These are phyloP conservation scores for Polietes domitor DNA, from an alignment of 2,888 invertebrate species.

Conservation along the genomic window DNA sequence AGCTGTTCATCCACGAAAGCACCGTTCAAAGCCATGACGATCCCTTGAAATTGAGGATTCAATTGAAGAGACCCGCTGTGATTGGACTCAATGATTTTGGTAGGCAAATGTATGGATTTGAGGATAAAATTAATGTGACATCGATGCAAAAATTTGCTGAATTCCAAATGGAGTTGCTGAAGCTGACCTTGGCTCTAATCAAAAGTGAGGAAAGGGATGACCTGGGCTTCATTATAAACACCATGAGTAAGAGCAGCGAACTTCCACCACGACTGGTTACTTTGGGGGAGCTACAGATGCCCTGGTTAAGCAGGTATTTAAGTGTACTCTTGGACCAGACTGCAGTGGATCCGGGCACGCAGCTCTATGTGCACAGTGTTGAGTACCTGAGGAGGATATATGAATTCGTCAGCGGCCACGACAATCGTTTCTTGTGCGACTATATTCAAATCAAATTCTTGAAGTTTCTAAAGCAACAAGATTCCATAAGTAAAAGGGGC, in stretches of 20 bases:
- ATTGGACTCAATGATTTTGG: background rate
- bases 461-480: background rate
- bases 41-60: background rate
- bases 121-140: background rate
- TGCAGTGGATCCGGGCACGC: background rate
- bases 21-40: background rate
- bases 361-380: background rate
- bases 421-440: background rate
- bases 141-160: background rate
- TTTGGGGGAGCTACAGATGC: background rate
- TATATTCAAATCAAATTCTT: slow-evolving; percentile 11
- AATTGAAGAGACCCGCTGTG: background rate
- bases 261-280: background rate
- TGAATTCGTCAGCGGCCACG: background rate
- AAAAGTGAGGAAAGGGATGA: background rate
- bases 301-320: background rate
- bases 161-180: background rate
- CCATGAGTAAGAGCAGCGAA: background rate
- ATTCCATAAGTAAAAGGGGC: background rate
- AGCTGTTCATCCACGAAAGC: background rate
- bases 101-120: background rate
- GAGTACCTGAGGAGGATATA: background rate
- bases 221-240: background rate
- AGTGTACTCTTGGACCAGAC: background rate
- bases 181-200: background rate